These are phyloP conservation scores for Pagrus major DNA, from an alignment of 2,113 vertebrate species.

Conservation along the genomic window DNA sequence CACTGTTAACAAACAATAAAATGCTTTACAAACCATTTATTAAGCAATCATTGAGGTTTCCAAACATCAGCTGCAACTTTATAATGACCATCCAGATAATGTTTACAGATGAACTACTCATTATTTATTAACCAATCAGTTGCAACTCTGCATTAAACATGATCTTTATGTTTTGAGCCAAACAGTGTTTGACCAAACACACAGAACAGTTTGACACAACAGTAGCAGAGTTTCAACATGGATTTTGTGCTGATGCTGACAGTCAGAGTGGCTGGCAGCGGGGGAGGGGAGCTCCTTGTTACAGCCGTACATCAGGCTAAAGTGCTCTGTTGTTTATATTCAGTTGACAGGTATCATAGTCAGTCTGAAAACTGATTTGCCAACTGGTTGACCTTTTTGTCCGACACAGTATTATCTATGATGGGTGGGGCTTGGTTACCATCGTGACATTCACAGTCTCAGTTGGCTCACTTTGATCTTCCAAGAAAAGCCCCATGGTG, in stretches of 20 bases:
- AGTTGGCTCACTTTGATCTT: neutral
- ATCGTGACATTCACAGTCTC: neutral
- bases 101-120: no score
- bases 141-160: no score
- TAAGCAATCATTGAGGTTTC: no score
- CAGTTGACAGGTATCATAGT: slow-evolving; percentile 6
- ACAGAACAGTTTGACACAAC: neutral
- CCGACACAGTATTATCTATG: neutral
- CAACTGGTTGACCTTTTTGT: slow-evolving; percentile 5
- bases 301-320: neutral
- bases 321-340: neutral
- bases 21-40: no score
- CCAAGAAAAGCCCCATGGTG: neutral
- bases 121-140: no score
- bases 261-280: no score
- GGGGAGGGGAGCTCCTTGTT: no score
- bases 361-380: slow-evolving; percentile 9
- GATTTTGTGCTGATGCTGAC: neutral
- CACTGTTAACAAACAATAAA: no score
- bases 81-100: no score
- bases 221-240: no score
- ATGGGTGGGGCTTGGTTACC: neutral
- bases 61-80: no score
- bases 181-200: neutral
- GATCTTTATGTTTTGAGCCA: neutral